Conservation (phyloP, 2,797 vertebrate genomes). For the Eulemur rubriventer region DNA sequence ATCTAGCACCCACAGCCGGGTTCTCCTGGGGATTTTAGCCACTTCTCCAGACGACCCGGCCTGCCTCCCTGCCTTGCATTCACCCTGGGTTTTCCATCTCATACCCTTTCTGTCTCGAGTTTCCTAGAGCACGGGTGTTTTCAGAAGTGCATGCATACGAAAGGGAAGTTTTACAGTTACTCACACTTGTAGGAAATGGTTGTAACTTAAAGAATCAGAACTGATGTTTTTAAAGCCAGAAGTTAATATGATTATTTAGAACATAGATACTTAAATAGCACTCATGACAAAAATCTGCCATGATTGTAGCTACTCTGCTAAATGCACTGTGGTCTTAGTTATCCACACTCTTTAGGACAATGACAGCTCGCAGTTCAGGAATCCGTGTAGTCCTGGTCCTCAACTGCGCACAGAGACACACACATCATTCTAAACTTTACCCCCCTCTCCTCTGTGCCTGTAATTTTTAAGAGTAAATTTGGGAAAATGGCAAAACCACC, state of each 20-base stretch:
- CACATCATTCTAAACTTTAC: too few species aligned
- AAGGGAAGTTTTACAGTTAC: neutral
- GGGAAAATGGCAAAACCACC: neutral
- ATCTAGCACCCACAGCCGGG: rapidly evolving
- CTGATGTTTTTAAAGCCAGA: neutral
- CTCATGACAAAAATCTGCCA: neutral
- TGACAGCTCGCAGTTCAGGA: neutral
- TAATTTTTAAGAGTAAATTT: neutral
- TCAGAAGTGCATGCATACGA: neutral
- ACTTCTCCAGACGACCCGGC: rapidly evolving
- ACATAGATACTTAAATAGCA: neutral
- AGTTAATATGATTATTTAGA: neutral
- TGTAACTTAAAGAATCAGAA: neutral
- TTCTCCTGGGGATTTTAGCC: neutral
- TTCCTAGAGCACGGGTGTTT: neutral
- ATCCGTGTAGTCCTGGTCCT: neutral
- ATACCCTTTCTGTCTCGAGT: neutral
- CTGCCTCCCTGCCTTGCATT: neutral
- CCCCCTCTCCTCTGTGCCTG: neutral
- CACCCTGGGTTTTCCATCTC: neutral
- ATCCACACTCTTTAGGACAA: neutral
- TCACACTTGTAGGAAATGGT: neutral
- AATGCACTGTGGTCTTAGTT: neutral
- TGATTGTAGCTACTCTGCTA: rapidly evolving
- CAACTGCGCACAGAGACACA: too few species aligned